Evolutionary conservation across 1,140 invertebrate genomes (phyloP), one percentile per base, ranked within the genome.

Genomic region (Spodoptera frugiperda): DNA sequence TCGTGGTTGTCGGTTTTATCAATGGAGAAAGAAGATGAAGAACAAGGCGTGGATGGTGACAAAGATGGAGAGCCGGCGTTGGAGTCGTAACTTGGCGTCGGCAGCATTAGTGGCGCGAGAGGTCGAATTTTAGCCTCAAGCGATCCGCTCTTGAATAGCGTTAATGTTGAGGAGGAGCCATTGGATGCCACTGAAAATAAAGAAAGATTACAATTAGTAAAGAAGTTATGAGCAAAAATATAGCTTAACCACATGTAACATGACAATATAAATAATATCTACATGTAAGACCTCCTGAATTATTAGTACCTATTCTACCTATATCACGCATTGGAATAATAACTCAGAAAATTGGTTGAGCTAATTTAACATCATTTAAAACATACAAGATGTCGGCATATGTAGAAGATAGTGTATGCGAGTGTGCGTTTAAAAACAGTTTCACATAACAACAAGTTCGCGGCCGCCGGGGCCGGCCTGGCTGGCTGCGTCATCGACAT

Each of bases 391-490:
- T 67, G 48, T 8, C 55, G 3, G n/a, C 61, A 25, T 68, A 30
- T 67, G 65, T 75, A 79, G 65, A 78, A 77, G 77, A 78, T 77
- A 74, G 76, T 63, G 68, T 74, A 59, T 10, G 81, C 77, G 78
- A 86, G 83, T 82, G 80, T 80, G 84, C 82, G 84, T 84, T 87
- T 82, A 82, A 84, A 85, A 86, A 91, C 87, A 87, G 87, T 90
- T 92, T 87, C 90, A 89, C 89, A 92, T 89, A 90, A 91, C 88
- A 90, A 91, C 90, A 88, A 92, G 91, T 91, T 88, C 86, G 87
- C 89, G 87, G 86, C 81, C 82, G 82, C 78, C 78, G 59, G 72
- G 59, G 79, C 78, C 83, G 85, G 84, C 81, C 83, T 80, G 85
- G 80, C 78, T 80, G 85, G 86, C 91, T 92, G 89, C 90, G 89